Conservation (phyloP, 2,888 invertebrate genomes). For the Spisula subtruncata region DNA sequence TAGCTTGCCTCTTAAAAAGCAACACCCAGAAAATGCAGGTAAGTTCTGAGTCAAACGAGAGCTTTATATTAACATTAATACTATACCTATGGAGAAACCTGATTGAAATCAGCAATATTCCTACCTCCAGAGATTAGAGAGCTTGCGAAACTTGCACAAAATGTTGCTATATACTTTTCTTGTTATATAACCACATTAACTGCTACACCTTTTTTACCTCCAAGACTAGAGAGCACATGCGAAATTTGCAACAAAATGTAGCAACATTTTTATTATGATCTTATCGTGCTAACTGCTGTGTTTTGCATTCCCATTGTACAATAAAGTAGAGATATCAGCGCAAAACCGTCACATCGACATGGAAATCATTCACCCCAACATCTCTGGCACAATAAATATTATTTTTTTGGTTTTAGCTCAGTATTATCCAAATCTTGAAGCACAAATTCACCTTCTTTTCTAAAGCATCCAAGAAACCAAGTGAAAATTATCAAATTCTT, state of each 20-base stretch:
- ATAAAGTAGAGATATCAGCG: background rate
- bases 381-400: background rate
- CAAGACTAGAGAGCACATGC: background rate
- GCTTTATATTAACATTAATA: background rate
- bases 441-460: background rate
- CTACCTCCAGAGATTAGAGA: background rate
- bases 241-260: background rate
- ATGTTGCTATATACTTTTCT: background rate
- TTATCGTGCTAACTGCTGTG: background rate
- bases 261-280: background rate
- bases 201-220: background rate
- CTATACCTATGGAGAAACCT: background rate
- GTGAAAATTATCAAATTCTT: no score
- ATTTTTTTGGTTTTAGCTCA: background rate
- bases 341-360: background rate
- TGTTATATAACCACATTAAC: background rate
- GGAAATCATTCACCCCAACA: background rate
- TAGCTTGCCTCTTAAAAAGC: slow-evolving; percentile 17
- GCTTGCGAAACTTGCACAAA: background rate
- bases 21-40: slow-evolving; percentile 21
- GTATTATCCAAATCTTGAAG: background rate
- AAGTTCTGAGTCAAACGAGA: slow-evolving; percentile 17
- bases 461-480: background rate
- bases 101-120: background rate
- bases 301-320: background rate